phyloP scores from a whole-genome alignment of 2,797 vertebrate genomes.

The Spinus olivaceus region DNA sequence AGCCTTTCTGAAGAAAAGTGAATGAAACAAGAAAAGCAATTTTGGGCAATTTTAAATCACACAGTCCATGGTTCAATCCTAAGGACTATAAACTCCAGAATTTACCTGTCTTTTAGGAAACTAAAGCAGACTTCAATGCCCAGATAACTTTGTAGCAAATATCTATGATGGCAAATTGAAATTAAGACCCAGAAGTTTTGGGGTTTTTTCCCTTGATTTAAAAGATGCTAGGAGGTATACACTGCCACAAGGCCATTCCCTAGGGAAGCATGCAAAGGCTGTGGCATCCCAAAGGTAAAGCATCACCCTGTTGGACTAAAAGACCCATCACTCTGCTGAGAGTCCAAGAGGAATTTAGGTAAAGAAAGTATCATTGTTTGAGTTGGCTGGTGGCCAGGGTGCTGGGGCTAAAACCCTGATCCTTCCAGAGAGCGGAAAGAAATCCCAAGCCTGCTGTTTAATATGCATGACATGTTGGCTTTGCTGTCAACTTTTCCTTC shows the following conservation, averaged over 20 bases:
- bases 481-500: constrained; percentile 38
- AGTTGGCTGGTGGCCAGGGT: constrained; percentile 2
- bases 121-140: background rate
- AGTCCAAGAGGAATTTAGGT: constrained; percentile 15
- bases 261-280: fast-evolving
- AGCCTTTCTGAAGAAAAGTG: background rate
- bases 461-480: constrained; percentile 33
- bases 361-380: constrained; percentile 35
- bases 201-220: background rate
- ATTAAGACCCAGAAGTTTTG: background rate
- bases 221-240: background rate
- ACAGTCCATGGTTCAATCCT: background rate
- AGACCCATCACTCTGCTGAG: background rate
- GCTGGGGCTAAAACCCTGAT: background rate
- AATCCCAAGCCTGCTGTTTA: constrained; percentile 45
- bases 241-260: fast-evolving
- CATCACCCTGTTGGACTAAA: background rate
- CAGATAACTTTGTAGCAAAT: background rate
- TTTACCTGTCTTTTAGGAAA: background rate
- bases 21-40: background rate
- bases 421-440: background rate
- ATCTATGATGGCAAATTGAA: background rate
- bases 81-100: background rate
- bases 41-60: background rate
- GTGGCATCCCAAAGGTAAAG: background rate